Percentiles rank a stretch among this genome's conserved stretches.
Evolutionary conservation across 2,888 invertebrate species (phyloP).

Genomic region (Nymphalis urticae): DNA sequence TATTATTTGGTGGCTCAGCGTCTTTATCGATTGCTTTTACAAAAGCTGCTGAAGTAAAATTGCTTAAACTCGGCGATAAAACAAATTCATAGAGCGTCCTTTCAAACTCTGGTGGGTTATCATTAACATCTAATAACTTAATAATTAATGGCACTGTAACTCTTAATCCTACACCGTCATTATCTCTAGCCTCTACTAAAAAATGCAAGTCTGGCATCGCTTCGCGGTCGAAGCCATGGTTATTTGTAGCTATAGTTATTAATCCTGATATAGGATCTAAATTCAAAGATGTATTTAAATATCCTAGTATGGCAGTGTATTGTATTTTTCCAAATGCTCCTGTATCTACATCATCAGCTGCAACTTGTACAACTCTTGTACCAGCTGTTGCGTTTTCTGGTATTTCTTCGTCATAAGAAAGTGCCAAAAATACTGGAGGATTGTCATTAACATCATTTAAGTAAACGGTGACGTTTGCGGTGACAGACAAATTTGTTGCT

Average conservation of each 20-base stretch:
- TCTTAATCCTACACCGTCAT: slow-evolving; percentile 89
- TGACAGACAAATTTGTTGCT: slow-evolving; percentile 86
- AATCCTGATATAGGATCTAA: slow-evolving; percentile 90
- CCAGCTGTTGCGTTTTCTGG: slow-evolving; percentile 91
- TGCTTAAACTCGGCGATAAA: slow-evolving; percentile 86
- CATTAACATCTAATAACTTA: slow-evolving; percentile 90
- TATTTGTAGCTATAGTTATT: slow-evolving; percentile 89
- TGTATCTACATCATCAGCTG: slow-evolving; percentile 91
- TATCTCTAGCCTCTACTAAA: slow-evolving; percentile 93
- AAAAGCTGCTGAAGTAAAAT: slow-evolving; percentile 89
- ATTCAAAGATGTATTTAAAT: slow-evolving; percentile 88
- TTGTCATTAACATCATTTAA: slow-evolving; percentile 95
- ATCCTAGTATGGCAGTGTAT: slow-evolving; percentile 89
- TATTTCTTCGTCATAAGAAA: slow-evolving; percentile 87
- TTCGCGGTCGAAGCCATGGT: slow-evolving; percentile 91
- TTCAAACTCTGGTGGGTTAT: slow-evolving; percentile 92
- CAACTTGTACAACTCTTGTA: slow-evolving; percentile 86
- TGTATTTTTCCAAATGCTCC: slow-evolving; percentile 88
- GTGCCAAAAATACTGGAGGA: slow-evolving; percentile 88
- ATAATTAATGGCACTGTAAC: slow-evolving; percentile 88
- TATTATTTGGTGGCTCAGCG: slow-evolving; percentile 91
- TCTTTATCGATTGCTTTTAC: slow-evolving; percentile 93
- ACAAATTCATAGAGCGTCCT: slow-evolving; percentile 90
- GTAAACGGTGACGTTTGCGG: slow-evolving; percentile 89
- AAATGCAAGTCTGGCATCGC: slow-evolving; percentile 88